Evolutionary conservation across 2,113 vertebrate species (phyloP).

Genomic region (Aramus guarauna): DNA sequence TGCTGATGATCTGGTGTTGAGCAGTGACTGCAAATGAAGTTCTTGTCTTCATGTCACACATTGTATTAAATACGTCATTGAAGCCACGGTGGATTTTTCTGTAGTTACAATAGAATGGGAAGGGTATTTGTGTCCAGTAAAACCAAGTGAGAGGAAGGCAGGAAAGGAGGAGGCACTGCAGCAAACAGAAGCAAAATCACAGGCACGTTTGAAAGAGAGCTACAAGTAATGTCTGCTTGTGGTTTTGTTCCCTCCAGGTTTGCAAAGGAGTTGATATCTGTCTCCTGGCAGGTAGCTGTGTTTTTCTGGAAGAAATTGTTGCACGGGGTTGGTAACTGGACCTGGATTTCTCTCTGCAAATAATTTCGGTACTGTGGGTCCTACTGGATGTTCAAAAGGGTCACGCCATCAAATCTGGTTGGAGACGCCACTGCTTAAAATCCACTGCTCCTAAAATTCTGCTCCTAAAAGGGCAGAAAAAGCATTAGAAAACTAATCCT

Average conservation of each 20-base stretch:
- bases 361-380: neutral
- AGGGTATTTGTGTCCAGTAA: neutral
- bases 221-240: neutral
- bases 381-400: neutral
- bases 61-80: neutral
- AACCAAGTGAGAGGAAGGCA: neutral
- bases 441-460: neutral
- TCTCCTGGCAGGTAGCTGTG: neutral
- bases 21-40: neutral
- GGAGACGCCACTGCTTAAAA: neutral
- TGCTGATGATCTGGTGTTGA: neutral
- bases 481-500: neutral
- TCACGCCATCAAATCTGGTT: rapidly evolving
- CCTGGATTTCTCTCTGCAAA: neutral
- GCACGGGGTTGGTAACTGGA: neutral
- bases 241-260: neutral
- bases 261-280: neutral
- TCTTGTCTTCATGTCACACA: neutral
- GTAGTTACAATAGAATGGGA: neutral
- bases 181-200: neutral
- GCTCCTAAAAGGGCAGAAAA: neutral
- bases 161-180: neutral
- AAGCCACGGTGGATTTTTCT: neutral
- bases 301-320: neutral
- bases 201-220: neutral